Evolutionary conservation across 2,797 vertebrate species (phyloP).

Genomic region (Hemitrygon akajei): DNA sequence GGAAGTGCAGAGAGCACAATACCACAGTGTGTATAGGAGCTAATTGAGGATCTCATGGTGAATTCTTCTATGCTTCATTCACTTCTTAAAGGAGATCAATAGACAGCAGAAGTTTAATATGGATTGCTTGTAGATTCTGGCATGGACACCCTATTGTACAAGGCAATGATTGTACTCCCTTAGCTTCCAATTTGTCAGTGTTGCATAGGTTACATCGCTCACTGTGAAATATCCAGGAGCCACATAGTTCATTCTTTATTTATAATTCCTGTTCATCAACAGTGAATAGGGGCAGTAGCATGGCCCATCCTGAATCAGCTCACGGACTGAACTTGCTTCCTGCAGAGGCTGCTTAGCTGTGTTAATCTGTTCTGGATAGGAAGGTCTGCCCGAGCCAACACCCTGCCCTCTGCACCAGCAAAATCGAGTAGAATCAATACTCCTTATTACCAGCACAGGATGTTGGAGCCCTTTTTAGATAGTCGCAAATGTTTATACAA

Average conservation of each 20-base stretch:
- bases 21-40: slow-evolving; percentile 11
- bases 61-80: slow-evolving; percentile 6
- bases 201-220: neutral
- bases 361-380: too few species aligned
- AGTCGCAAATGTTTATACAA: too few species aligned
- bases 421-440: too few species aligned
- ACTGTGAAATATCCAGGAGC: neutral
- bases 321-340: too few species aligned
- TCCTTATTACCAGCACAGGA: too few species aligned
- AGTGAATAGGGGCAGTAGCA: neutral
- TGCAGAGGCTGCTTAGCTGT: too few species aligned
- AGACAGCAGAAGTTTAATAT: neutral
- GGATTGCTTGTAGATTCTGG: neutral
- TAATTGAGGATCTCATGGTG: neutral
- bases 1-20: neutral
- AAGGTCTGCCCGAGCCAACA: too few species aligned
- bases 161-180: neutral
- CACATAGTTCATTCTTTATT: neutral
- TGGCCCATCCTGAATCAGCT: too few species aligned
- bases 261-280: neutral
- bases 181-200: slow-evolving; percentile 4
- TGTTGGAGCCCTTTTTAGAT: too few species aligned
- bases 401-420: too few species aligned
- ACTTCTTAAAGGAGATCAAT: neutral
- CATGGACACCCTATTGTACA: neutral